Base-by-base conservation (phyloP, 2,113 vertebrate genomes). In the Gadus macrocephalus region DNA sequence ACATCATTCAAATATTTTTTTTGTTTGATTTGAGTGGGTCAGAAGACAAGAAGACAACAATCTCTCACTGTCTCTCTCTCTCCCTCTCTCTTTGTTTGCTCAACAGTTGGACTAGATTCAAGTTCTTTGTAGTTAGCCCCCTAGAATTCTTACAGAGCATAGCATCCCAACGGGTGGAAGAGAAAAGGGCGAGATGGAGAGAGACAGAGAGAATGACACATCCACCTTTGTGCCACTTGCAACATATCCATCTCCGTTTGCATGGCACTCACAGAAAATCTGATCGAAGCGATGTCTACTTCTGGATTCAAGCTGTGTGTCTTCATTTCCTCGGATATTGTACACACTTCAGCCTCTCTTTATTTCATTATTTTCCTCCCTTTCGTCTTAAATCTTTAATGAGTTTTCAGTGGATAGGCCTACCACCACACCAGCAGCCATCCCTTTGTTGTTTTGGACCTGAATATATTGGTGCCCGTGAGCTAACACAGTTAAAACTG, bases 331-430 rank as follows among this genome's bases (percentile, higher is more conserved):
- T 75, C 68, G 71, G 74, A 72, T 81, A 78, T 79, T 79, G 71
- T 70, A 53, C 35, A 53, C 35, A 70, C 31, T 38, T n/a, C 35
- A 2, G 11, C 64, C 42, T 69, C 64, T 28, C 71, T 76, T 72
- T 74, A 66, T 74, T 81, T 80, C 14, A 74, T 81, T 74, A 70
- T 78, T 69, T 71, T 67, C 25, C 42, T 22, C 27, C 27, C 42
- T 58, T 14, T 49, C 42, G 42, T 49, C 42, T 77, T 85, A 72
- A 38, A 83, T 80, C 85, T 85, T 88, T 85, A 88, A 88, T 87
- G 81, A 85, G 76, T 63, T 77, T 78, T 71, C 73, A 59, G 64
- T 72, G 75, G 59, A 59, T 53, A 55, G 70, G 42, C 42, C 31
- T 35, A 35, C 31, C 31, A 49, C 42, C 8, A 49, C 42, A 59